Evolutionary conservation across 2,888 invertebrate genomes (phyloP).

Genomic region (Schizotus pectinicornis): DNA sequence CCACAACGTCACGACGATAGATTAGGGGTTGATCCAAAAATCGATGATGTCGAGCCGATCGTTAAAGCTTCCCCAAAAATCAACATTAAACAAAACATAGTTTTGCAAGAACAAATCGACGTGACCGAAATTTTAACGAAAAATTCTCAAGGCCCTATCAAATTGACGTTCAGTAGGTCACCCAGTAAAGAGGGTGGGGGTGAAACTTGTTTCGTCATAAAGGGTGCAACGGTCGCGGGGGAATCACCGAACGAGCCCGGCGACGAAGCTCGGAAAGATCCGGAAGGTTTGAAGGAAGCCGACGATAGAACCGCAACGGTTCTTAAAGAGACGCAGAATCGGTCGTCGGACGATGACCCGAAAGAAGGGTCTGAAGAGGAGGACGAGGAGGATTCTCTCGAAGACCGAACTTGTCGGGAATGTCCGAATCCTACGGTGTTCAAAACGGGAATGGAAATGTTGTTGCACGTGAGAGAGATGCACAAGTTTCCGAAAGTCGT

Average conservation of each 20-base stretch:
- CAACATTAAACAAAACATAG: conserved; percentile 8
- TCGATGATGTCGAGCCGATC: too few relatives aligned
- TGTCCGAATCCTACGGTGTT: conserved; percentile 8
- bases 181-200: conserved; percentile 1
- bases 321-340: not conserved
- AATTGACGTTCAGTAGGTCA: conserved; percentile 1
- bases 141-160: not conserved
- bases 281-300: not conserved
- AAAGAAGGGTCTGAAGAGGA: not conserved
- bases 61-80: not conserved
- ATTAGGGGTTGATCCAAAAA: too few relatives aligned
- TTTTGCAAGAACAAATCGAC: not conserved
- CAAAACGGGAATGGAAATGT: conserved; percentile 5
- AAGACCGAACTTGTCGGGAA: not conserved
- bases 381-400: not conserved
- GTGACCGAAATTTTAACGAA: not conserved
- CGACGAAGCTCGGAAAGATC: too few relatives aligned
- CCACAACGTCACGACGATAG: too few relatives aligned
- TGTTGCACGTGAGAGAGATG: conserved; percentile 14
- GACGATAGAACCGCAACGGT: not conserved
- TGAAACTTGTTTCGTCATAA: not conserved
- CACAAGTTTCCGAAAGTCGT: conserved; percentile 22
- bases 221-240: not conserved
- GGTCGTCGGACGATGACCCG: not conserved
- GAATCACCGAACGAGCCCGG: not conserved